Evolutionary conservation across 2,888 invertebrate species (phyloP).

Genomic region (Portevinia maculata): DNA sequence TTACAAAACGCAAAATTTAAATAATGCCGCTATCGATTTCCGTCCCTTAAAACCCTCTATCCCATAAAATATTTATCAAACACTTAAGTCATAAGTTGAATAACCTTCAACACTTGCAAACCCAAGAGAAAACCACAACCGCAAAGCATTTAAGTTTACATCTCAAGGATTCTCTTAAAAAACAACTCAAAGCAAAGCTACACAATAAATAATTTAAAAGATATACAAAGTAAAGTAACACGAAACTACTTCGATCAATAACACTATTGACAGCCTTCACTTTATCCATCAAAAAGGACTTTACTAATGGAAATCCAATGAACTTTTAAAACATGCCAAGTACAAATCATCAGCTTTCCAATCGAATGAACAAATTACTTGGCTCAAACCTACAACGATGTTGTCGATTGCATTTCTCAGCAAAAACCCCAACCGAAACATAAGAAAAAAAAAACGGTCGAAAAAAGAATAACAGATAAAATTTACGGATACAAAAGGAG

Average conservation of each 20-base stretch:
- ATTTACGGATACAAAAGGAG: conserved; percentile 53
- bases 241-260: conserved; percentile 24
- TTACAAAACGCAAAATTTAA: too few species aligned
- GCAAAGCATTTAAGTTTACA: conserved; percentile 7
- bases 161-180: conserved; percentile 4
- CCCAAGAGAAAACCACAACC: not conserved
- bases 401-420: conserved; percentile 24
- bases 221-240: not conserved
- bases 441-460: conserved; percentile 10
- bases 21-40: too few species aligned
- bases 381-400: conserved; percentile 9
- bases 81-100: not conserved
- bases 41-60: not conserved
- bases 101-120: not conserved
- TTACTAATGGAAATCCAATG: conserved; percentile 1
- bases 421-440: conserved; percentile 15
- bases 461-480: conserved; percentile 59
- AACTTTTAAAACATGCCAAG: conserved; percentile 43
- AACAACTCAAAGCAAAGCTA: not conserved
- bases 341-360: conserved; percentile 57
- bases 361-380: conserved; percentile 60
- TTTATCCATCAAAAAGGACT: conserved; percentile 30
- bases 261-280: conserved; percentile 24
- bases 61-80: not conserved
- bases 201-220: not conserved